Base-by-base conservation (phyloP, 2,113 vertebrate species). In the Ictidomys tridecemlineatus region DNA sequence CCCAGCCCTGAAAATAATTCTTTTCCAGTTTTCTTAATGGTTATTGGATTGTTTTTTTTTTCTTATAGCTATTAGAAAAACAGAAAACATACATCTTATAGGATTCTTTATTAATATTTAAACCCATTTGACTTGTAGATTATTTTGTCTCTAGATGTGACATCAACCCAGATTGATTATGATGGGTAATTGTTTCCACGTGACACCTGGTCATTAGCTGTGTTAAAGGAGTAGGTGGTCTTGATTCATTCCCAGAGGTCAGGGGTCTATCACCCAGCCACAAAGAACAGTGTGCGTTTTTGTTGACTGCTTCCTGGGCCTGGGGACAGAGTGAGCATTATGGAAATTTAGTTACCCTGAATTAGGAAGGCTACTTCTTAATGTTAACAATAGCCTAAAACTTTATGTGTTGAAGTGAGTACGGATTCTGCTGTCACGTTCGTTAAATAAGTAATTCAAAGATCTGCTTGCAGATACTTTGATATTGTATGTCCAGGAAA, bases 161-260 rank as follows among this genome's bases (percentile, higher is more conserved):
- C 37, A 65, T 72, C 79, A 73, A 30, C 42, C 53, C 5, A 8
- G 7, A 14, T 0, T 70, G 86, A 63, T 86, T 32, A 28, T 77
- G 89, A 51, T 1, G 5, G 85, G 53, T 63, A 45, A 69, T 94
- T 77, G 84, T 89, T 95, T 85, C 93, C 91, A 89, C 24, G 2
- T 86, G 87, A 72, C 48, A 12, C 8, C 2, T 24, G 1, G 18
- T 56, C 37, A 28, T 85, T 78, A 26, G 30, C 30, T 34, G 26
- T 70, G 78, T 78, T 86, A 65, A 67, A 53, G 91, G 93, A 83
- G 77, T 72, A 89, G 83, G 87, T 90, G 83, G 94, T 85, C 89
- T 73, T 42, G 32, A 76, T 65, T 88, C 5, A 18, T 56, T 91
- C 70, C 42, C 72, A 69, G 83, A 80, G 74, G 73, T 91, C 73